Conservation (phyloP, 2,113 vertebrate species). For the Corythoichthys haematopterus region DNA sequence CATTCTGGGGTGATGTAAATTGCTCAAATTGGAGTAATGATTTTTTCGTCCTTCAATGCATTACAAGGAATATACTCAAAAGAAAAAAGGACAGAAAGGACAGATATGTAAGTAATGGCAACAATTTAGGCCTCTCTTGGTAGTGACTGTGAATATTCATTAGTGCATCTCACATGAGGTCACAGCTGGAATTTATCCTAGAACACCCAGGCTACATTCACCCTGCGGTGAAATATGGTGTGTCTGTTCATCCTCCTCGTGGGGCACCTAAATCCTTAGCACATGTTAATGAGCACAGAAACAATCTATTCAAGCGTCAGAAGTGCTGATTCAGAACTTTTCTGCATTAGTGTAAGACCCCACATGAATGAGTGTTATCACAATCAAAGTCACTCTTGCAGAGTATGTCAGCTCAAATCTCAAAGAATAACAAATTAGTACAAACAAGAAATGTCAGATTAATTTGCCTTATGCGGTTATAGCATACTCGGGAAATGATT, state of each 20-base stretch:
- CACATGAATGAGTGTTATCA: neutral
- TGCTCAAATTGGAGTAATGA: slow-evolving; percentile 49
- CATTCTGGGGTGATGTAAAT: slow-evolving; percentile 52
- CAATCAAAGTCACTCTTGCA: slow-evolving; percentile 3
- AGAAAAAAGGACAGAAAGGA: slow-evolving; percentile 10
- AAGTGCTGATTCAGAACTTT: slow-evolving; percentile 46
- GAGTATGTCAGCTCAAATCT: neutral
- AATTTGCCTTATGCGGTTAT: slow-evolving; percentile 19
- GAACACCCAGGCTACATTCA: slow-evolving; percentile 14
- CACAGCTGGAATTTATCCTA: slow-evolving; percentile 42
- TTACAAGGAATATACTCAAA: slow-evolving; percentile 9
- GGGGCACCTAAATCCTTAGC: slow-evolving; percentile 45
- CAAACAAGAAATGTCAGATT: neutral
- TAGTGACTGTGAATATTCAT: slow-evolving; percentile 48
- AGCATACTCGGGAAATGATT: slow-evolving; percentile 1
- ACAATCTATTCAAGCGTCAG: slow-evolving; percentile 23
- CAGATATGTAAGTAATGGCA: neutral
- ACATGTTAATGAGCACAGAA: slow-evolving; percentile 40
- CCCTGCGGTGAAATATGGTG: slow-evolving; percentile 25
- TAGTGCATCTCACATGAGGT: slow-evolving; percentile 11
- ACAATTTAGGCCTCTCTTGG: slow-evolving; percentile 8
- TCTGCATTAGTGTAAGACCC: slow-evolving; percentile 4
- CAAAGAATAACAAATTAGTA: slow-evolving; percentile 1
- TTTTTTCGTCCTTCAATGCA: neutral
- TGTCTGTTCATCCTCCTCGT: slow-evolving; percentile 25